A percentile compares a stretch with the other conserved stretches of the same genome.
Conservation (phyloP, 2,113 vertebrate genomes). For the Psilopogon haemacephalus region DNA sequence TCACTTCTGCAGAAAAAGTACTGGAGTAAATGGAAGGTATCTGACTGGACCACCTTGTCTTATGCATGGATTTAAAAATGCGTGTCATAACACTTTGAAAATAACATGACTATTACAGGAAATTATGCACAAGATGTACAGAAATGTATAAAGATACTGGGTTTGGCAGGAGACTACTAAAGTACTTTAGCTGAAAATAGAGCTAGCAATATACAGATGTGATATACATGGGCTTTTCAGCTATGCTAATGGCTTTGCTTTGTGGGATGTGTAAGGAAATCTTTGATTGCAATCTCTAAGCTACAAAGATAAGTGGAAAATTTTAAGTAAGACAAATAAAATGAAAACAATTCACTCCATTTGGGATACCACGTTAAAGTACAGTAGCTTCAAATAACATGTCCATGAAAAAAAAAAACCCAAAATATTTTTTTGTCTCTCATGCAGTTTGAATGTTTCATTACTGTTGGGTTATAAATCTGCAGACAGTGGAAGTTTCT, state of each 20-base stretch:
- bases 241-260: conserved; percentile 22
- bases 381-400: conserved; percentile 20
- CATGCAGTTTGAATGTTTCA: conserved; percentile 21
- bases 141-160: neutral
- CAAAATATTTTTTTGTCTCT: conserved; percentile 7
- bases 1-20: neutral
- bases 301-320: conserved; percentile 26
- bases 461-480: conserved; percentile 3
- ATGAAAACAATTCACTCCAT: conserved; percentile 46
- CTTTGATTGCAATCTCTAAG: neutral
- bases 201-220: neutral
- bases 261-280: neutral
- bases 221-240: neutral
- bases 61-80: neutral
- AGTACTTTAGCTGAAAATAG: neutral
- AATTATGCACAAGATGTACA: neutral
- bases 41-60: neutral
- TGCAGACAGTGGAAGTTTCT: neutral
- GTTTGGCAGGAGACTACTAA: neutral
- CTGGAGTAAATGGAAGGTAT: neutral
- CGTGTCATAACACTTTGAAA: neutral
- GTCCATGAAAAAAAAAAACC: conserved; percentile 28
- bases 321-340: conserved; percentile 59
- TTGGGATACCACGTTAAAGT: conserved; percentile 20
- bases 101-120: neutral